phyloP scores from a whole-genome alignment of 1,140 invertebrate species.

The Hypsibius dujardini region DNA sequence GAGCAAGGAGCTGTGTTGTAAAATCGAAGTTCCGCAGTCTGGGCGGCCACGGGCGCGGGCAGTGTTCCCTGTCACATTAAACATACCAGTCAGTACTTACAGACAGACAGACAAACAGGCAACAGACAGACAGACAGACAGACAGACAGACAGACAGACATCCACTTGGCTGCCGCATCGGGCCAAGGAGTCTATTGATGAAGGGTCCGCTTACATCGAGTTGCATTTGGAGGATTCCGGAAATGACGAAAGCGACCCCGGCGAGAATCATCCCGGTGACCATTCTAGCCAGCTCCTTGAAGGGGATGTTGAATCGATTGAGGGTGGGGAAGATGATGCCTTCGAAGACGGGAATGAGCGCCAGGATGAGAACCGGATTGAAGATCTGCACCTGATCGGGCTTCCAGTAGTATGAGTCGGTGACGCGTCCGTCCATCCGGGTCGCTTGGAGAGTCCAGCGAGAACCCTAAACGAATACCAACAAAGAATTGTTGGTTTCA shows the following conservation, averaged over 20 bases:
- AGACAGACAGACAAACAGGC: too few relatives aligned
- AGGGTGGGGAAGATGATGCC: slow-evolving; percentile 45
- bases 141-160: too few relatives aligned
- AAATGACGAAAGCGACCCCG: slow-evolving; percentile 62
- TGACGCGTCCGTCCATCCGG: slow-evolving; percentile 62
- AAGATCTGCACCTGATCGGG: slow-evolving; percentile 75
- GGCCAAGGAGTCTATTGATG: too few relatives aligned
- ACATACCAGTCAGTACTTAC: too few relatives aligned
- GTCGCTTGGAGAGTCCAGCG: slow-evolving; percentile 85
- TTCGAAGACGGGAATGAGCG: slow-evolving; percentile 72
- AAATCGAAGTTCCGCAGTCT: not conserved
- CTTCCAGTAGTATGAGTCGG: slow-evolving; percentile 37
- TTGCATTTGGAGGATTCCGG: slow-evolving; percentile 59
- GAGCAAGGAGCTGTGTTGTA: not conserved
- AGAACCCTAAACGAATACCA: slow-evolving; percentile 46
- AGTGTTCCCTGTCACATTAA: not conserved
- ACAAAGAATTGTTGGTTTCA: slow-evolving; percentile 20
- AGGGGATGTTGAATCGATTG: slow-evolving; percentile 32
- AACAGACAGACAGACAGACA: too few relatives aligned
- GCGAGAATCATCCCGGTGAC: slow-evolving; percentile 62
- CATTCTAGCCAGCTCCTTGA: slow-evolving; percentile 53
- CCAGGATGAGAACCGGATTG: slow-evolving; percentile 64
- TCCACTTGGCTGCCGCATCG: too few relatives aligned
- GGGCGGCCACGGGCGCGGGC: not conserved
- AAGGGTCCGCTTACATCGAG: slow-evolving; percentile 41